phyloP scores from a whole-genome alignment of 1,140 invertebrate species.

The Megathymus violae region DNA sequence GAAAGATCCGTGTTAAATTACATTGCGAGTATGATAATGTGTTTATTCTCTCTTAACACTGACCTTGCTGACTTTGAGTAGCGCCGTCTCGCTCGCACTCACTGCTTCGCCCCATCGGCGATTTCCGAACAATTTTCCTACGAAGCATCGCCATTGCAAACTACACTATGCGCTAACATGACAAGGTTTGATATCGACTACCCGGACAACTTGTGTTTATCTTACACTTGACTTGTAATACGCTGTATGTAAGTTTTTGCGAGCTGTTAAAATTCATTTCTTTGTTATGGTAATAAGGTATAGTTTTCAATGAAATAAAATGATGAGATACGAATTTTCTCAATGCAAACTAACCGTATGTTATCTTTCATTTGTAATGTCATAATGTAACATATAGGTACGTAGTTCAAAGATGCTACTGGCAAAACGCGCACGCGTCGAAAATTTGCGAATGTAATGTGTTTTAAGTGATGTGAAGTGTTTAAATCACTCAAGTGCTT shows the following conservation, averaged over 20 bases:
- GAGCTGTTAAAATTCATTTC: slow-evolving; percentile 25
- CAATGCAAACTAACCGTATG: slow-evolving; percentile 47
- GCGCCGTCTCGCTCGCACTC: slow-evolving; percentile 54
- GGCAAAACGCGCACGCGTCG: slow-evolving; percentile 26
- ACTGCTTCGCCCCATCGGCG: slow-evolving; percentile 34
- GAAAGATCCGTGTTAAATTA: slow-evolving; percentile 42
- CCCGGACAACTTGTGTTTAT: too few species aligned
- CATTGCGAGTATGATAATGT: slow-evolving; percentile 51
- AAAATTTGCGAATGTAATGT: slow-evolving; percentile 22
- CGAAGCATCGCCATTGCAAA: slow-evolving; percentile 34
- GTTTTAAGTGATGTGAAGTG: slow-evolving; percentile 25
- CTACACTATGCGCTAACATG: slow-evolving; percentile 49
- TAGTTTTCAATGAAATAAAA: slow-evolving; percentile 27
- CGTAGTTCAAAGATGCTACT: slow-evolving; percentile 42
- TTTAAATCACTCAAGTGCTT: neutral
- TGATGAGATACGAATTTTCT: slow-evolving; percentile 36
- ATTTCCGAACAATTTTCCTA: slow-evolving; percentile 72
- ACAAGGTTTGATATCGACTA: too few species aligned
- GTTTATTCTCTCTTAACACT: slow-evolving; percentile 57
- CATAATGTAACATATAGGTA: slow-evolving; percentile 59
- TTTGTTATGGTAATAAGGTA: slow-evolving; percentile 23
- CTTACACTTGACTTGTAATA: slow-evolving; percentile 41
- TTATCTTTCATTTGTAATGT: slow-evolving; percentile 76
- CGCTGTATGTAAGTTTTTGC: slow-evolving; percentile 28
- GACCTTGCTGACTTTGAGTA: slow-evolving; percentile 58